A percentile compares a stretch with the other conserved stretches of the same genome.
Evolutionary conservation across 2,113 vertebrate genomes (phyloP).

Genomic region (Crotalus viridis): DNA sequence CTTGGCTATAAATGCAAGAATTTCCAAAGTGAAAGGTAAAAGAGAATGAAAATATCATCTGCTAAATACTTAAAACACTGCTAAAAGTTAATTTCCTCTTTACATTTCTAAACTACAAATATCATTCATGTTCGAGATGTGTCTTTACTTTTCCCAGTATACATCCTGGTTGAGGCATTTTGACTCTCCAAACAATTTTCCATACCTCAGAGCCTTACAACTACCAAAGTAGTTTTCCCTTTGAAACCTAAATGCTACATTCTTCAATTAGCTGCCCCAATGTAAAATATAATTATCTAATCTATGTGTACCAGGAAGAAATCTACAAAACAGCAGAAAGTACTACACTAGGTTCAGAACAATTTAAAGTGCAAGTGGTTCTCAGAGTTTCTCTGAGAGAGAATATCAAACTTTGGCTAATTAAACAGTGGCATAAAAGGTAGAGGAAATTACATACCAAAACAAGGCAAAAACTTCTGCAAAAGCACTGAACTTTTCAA

Average conservation of each 20-base stretch:
- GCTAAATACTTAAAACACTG: neutral
- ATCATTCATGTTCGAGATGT: neutral
- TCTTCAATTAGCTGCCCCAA: slow-evolving; percentile 36
- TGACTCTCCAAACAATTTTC: slow-evolving; percentile 5
- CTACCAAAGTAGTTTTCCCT: neutral
- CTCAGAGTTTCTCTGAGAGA: slow-evolving; percentile 13
- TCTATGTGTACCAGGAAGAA: neutral
- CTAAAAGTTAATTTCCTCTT: neutral
- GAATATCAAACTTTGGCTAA: neutral
- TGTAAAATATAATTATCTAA: slow-evolving; percentile 19
- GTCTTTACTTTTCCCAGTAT: neutral
- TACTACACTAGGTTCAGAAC: neutral
- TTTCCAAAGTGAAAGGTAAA: neutral
- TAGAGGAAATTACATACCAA: slow-evolving; percentile 47
- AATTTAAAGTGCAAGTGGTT: neutral
- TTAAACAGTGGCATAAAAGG: neutral
- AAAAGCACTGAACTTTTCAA: slow-evolving; percentile 59
- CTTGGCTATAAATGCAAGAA: neutral
- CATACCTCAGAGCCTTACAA: neutral
- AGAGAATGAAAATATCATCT: neutral
- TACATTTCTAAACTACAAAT: neutral
- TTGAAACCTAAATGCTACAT: neutral
- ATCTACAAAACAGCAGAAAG: neutral
- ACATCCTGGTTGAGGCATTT: neutral
- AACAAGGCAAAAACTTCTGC: slow-evolving; percentile 54